phyloP scores from a whole-genome alignment of 2,888 invertebrate species.

The Ophion obscuratus region DNA sequence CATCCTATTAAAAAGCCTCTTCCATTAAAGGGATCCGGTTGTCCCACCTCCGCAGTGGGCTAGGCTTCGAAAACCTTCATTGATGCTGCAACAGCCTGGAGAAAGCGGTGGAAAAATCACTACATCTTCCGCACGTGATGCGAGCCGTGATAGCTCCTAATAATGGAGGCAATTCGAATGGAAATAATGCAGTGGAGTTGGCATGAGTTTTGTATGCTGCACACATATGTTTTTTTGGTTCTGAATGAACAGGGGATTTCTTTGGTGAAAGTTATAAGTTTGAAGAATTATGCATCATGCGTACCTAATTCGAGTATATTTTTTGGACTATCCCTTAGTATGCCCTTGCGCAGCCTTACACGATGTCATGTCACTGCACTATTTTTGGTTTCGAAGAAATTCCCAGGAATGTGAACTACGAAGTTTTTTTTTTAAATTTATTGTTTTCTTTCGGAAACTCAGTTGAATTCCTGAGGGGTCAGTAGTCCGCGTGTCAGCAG shows the following conservation, averaged over 20 bases:
- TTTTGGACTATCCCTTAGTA: too few species aligned
- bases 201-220: not conserved
- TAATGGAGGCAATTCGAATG: not conserved
- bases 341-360: too few species aligned
- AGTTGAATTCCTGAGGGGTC: not conserved
- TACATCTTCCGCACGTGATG: slow-evolving; percentile 27
- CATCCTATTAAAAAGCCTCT: slow-evolving; percentile 12
- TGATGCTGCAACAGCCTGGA: slow-evolving; percentile 22
- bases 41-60: slow-evolving; percentile 50
- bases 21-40: slow-evolving; percentile 52
- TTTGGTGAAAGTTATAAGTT: too few species aligned
- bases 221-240: not conserved
- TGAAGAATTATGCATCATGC: too few species aligned
- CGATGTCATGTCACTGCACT: too few species aligned
- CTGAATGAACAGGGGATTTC: too few species aligned
- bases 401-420: too few species aligned
- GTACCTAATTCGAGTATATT: too few species aligned
- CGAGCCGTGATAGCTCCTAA: not conserved
- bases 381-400: too few species aligned
- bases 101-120: slow-evolving; percentile 53
- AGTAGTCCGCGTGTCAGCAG: not conserved
- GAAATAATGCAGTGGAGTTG: not conserved
- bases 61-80: slow-evolving; percentile 43
- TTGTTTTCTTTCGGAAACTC: not conserved
- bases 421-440: too few species aligned